phyloP scores from a whole-genome alignment of 2,888 invertebrate genomes.

The Gari tellinella region DNA sequence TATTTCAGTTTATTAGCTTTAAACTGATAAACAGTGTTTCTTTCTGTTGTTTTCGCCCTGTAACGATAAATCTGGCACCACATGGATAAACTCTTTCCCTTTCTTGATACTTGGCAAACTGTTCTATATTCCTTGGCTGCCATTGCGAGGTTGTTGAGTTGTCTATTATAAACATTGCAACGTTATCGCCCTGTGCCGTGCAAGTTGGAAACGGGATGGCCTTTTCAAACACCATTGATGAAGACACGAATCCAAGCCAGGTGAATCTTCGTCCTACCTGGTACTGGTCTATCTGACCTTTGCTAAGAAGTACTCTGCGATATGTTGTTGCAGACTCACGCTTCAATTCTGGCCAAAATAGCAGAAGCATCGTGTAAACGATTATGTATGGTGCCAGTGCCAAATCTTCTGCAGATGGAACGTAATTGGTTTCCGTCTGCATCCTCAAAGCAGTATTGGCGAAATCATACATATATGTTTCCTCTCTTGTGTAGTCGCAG shows the following conservation, averaged over 20 bases:
- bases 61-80: slow-evolving; percentile 50
- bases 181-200: slow-evolving; percentile 22
- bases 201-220: slow-evolving; percentile 56
- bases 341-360: slow-evolving; percentile 46
- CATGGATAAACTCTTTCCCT: slow-evolving; percentile 61
- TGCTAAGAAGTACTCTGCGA: slow-evolving; percentile 43
- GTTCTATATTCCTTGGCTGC: slow-evolving; percentile 58
- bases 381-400: slow-evolving; percentile 61
- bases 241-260: slow-evolving; percentile 61
- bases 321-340: slow-evolving; percentile 44
- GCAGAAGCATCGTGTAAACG: slow-evolving; percentile 54
- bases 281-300: slow-evolving; percentile 41
- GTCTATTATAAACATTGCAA: slow-evolving; percentile 47
- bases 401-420: slow-evolving; percentile 55
- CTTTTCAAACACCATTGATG: slow-evolving; percentile 28
- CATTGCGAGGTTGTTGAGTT: slow-evolving; percentile 38
- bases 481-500: slow-evolving; percentile 52
- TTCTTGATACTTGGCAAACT: slow-evolving; percentile 47
- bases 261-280: slow-evolving; percentile 41
- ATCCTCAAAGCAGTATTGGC: slow-evolving; percentile 57
- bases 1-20: no score
- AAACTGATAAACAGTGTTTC: neutral
- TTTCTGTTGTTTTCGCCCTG: neutral
- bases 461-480: slow-evolving; percentile 44
- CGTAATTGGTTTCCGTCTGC: slow-evolving; percentile 43